phyloP scores from a whole-genome alignment of 1,140 invertebrate species.

The Drosophila persimilis region DNA sequence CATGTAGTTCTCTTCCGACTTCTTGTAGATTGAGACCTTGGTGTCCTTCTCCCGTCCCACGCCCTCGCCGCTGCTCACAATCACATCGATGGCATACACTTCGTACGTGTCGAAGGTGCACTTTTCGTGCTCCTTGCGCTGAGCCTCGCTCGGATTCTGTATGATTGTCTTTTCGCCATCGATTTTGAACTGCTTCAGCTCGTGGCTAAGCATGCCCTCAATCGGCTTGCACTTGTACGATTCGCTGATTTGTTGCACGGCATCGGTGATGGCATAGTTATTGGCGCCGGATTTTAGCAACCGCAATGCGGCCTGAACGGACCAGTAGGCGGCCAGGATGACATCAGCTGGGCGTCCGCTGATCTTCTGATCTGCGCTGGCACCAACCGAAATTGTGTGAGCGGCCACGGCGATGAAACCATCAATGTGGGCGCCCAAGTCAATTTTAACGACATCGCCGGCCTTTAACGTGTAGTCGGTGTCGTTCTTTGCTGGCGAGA shows the following conservation, averaged over 20 bases:
- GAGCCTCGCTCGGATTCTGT: constrained; percentile 98
- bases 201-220: constrained; percentile 99
- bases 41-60: constrained; percentile 95
- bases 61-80: constrained; percentile 97
- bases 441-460: too few species aligned
- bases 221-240: constrained; percentile 98
- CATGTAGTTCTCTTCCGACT: constrained; percentile 98
- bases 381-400: constrained; percentile 96
- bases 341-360: constrained; percentile 97
- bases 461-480: too few species aligned
- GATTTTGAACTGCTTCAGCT: constrained; percentile 97
- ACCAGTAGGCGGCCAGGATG: constrained; percentile 96
- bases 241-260: constrained; percentile 96
- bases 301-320: constrained; percentile 96
- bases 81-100: constrained; percentile 99
- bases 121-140: constrained; percentile 99
- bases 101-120: constrained; percentile 98
- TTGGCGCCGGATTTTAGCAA: constrained; percentile 95
- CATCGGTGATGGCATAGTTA: constrained; percentile 96
- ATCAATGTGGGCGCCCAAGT: constrained; percentile 99
- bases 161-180: constrained; percentile 99
- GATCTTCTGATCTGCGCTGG: constrained; percentile 87
- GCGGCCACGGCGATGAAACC: constrained; percentile 99
- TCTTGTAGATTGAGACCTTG: constrained; percentile 98
- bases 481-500: too few species aligned